phyloP scores from a whole-genome alignment of 2,797 vertebrate genomes.

The Xiphorhynchus erythropygius region DNA sequence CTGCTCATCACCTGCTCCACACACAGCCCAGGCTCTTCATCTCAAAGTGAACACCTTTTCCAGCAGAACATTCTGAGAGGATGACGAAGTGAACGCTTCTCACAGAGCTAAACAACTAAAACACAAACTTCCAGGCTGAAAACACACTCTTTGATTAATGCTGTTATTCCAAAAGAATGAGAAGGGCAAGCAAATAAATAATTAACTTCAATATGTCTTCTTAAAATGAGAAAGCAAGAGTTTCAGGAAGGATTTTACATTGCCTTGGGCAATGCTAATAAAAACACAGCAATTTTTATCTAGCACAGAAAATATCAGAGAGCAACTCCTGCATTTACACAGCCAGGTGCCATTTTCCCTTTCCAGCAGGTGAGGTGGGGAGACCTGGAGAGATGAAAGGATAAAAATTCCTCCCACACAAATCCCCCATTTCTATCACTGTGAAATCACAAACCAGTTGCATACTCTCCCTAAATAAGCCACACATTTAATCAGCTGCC shows the following conservation, averaged over 20 bases:
- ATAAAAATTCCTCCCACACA: background rate
- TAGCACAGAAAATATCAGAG: background rate
- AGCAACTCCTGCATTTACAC: background rate
- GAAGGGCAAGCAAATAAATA: background rate
- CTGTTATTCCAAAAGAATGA: background rate
- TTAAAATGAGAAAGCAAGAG: background rate
- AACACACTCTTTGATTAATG: background rate
- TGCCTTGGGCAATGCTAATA: background rate
- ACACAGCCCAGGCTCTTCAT: background rate
- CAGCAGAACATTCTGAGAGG: background rate
- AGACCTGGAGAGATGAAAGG: background rate
- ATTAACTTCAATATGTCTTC: background rate
- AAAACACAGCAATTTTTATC: background rate
- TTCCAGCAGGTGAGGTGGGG: background rate
- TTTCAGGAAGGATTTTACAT: background rate
- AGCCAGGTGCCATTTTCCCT: background rate
- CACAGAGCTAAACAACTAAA: background rate
- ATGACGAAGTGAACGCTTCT: background rate
- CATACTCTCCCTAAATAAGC: background rate
- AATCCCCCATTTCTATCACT: background rate
- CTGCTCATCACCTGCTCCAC: background rate
- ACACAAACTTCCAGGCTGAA: background rate
- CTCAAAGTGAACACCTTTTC: background rate
- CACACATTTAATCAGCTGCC: background rate
- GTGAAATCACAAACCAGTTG: background rate